Conservation (phyloP, 1,140 invertebrate genomes). For the Drosophila serrata region DNA sequence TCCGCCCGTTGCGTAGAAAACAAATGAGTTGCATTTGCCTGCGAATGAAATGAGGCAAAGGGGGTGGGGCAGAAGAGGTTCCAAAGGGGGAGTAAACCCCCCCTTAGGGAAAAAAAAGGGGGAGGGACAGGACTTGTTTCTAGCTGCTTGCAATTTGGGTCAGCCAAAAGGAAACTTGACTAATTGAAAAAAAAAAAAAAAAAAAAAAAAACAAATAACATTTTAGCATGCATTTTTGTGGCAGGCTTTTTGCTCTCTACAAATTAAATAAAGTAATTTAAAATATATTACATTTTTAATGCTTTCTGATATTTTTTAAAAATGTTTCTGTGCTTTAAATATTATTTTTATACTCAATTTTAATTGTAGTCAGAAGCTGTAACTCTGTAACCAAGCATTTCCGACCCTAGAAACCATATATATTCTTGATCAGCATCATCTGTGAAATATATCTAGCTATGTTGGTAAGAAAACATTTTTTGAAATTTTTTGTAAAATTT, state of each 20-base stretch:
- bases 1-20: conserved; percentile 54
- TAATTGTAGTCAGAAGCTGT: too few species aligned
- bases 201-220: conserved; percentile 5
- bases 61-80: neutral
- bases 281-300: neutral
- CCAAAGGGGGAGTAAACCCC: too few species aligned
- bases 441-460: too few species aligned
- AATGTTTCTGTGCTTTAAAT: fast-evolving
- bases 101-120: neutral
- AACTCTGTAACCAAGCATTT: too few species aligned
- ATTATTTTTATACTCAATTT: neutral
- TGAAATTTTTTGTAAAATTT: too few species aligned
- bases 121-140: conserved; percentile 40
- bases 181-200: conserved; percentile 24
- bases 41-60: conserved; percentile 13
- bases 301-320: neutral
- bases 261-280: conserved; percentile 8
- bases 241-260: neutral
- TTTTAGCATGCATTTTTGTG: conserved; percentile 15
- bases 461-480: too few species aligned
- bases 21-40: conserved; percentile 48
- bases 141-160: conserved; percentile 52
- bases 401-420: too few species aligned
- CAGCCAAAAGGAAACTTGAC: conserved; percentile 36
- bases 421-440: too few species aligned